phyloP scores from a whole-genome alignment of 2,888 invertebrate species.

The Oscheius sp. region DNA sequence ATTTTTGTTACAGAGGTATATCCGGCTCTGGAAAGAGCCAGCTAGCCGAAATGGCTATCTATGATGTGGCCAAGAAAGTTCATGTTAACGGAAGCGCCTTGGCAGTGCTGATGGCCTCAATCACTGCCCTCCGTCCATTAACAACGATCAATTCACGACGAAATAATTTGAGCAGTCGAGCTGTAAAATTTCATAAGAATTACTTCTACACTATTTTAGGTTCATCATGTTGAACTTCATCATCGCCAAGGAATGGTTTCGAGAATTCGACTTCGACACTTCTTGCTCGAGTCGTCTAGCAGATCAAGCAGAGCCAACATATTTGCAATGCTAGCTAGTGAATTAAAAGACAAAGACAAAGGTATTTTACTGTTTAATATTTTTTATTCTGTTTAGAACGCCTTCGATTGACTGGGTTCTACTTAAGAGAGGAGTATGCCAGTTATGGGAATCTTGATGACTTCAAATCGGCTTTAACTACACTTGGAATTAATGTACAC shows the following conservation, averaged over 20 bases:
- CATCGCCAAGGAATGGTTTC: slow-evolving; percentile 37
- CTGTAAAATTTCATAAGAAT: slow-evolving; percentile 12
- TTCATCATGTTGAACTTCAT: slow-evolving; percentile 41
- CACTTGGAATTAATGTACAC: slow-evolving; percentile 35
- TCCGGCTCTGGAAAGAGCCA: slow-evolving; percentile 48
- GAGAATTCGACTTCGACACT: slow-evolving; percentile 35
- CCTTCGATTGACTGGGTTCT: slow-evolving; percentile 44
- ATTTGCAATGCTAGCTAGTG: slow-evolving; percentile 48
- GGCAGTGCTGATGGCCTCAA: slow-evolving; percentile 35
- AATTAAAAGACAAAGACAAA: slow-evolving; percentile 43
- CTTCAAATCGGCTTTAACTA: slow-evolving; percentile 31
- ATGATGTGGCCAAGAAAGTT: slow-evolving; percentile 38
- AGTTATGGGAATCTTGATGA: slow-evolving; percentile 46
- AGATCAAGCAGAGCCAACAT: slow-evolving; percentile 46
- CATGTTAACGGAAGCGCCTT: slow-evolving; percentile 37
- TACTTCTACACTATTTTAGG: slow-evolving; percentile 16
- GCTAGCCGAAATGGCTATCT: slow-evolving; percentile 26
- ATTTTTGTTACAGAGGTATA: slow-evolving; percentile 36
- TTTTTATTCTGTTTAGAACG: slow-evolving; percentile 26
- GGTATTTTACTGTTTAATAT: slow-evolving; percentile 4
- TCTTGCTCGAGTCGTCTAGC: slow-evolving; percentile 46
- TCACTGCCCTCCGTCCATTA: slow-evolving; percentile 41
- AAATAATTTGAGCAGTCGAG: slow-evolving; percentile 42
- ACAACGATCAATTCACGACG: slow-evolving; percentile 39
- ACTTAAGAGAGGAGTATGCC: slow-evolving; percentile 39